Conservation (phyloP, 1,140 invertebrate species). For the Cyrtorhinus lividipennis region DNA sequence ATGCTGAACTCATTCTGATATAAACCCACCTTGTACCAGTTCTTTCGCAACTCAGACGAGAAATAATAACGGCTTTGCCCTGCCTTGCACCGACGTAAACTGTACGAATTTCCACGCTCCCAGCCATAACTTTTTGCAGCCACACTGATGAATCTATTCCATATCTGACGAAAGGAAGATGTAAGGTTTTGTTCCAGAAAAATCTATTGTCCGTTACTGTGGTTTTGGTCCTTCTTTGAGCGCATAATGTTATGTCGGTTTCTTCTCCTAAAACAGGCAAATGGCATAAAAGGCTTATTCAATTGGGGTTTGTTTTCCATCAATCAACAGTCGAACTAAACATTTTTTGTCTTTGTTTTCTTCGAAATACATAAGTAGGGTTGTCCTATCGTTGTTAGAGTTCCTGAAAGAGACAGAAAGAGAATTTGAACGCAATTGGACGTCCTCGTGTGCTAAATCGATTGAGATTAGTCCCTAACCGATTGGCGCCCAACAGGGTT, state of each 20-base stretch:
- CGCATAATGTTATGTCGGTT: slow-evolving; percentile 83
- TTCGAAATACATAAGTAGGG: too few relatives aligned
- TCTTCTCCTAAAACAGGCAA: slow-evolving; percentile 4
- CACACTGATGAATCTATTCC: slow-evolving; percentile 75
- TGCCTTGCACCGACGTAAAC: slow-evolving; percentile 88
- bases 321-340: too few relatives aligned
- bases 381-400: too few relatives aligned
- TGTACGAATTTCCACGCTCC: slow-evolving; percentile 88
- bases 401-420: too few relatives aligned
- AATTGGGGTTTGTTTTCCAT: too few relatives aligned
- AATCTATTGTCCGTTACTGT: slow-evolving; percentile 62
- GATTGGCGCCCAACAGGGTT: too few relatives aligned
- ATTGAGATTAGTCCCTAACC: too few relatives aligned
- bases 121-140: slow-evolving; percentile 88
- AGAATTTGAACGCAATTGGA: too few relatives aligned
- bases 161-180: slow-evolving; percentile 79
- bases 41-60: slow-evolving; percentile 88
- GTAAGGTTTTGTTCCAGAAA: slow-evolving; percentile 41
- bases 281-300: too few relatives aligned
- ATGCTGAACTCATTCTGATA: too few relatives aligned
- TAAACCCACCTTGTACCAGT: slow-evolving; percentile 66
- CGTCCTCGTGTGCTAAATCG: too few relatives aligned
- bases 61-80: slow-evolving; percentile 85
- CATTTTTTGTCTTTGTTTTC: too few relatives aligned
- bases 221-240: slow-evolving; percentile 67